Base-by-base conservation (phyloP, 2,797 vertebrate genomes). In the Amblyraja radiata region DNA sequence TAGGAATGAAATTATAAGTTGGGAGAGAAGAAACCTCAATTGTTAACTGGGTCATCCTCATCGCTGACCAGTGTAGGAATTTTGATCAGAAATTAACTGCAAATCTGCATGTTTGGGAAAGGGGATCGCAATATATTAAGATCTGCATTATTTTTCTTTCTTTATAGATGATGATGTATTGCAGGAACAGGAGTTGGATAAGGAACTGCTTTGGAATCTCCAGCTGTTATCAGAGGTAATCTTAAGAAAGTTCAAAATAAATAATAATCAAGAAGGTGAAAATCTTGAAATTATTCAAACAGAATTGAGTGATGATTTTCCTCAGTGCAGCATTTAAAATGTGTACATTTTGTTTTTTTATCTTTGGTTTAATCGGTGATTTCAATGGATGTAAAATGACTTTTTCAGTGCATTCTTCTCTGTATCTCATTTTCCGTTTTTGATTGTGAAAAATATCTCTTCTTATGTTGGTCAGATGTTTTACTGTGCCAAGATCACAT, bases 201-300 rank as follows among this genome's bases (percentile, higher is more conserved):
- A 99, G 94, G 99, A 99, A 94, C 96, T 99, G 83, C 95, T 99
- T 21, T 99, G 99, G 99, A 99, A 98, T 95, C 97, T 99, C 86
- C 99, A 99, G 94, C 97, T 99, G 93, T 96, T 99, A 93, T 99
- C 99, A 94, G 98, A 99, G 98, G 98, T 99, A 96, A 96, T 76
- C 25, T 58, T 16, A 36, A 93, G 36, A 63, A 78, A n/a, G 58
- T 79, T 36, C 11, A 81, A 81, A 81, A 80, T 63, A 78, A 9
- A 65, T n/a, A 14, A 58, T 81, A 7, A 65, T n/a, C 61, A 32
- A n/a, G 6, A 32, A 88, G 61, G 83, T 88, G 83, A 63, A 63
- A 88, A 65, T 61, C 25, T n/a, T 84, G 54, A 84, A 54, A 86
- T 32, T 63, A 6, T 61, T 5, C 10, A 8, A n/a, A n/a, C 13